Base-by-base conservation (phyloP, 2,113 vertebrate genomes). In the Megatriorchis doriae region DNA sequence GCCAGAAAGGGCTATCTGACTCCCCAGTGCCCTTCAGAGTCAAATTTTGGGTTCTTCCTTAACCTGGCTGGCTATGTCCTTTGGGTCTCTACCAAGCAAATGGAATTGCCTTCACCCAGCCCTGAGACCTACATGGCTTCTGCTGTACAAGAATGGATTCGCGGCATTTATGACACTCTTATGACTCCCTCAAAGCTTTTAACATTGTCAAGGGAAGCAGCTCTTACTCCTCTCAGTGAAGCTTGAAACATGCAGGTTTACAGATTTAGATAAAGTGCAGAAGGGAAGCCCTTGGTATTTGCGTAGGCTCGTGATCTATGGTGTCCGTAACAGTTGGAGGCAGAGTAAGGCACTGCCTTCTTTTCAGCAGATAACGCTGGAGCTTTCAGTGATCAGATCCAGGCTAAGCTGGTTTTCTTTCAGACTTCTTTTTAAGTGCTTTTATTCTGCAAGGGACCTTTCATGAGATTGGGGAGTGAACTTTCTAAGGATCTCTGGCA, bases 11-110 rank as follows among this genome's bases (percentile, higher is more conserved):
- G 10, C 15, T 65, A 0, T 55, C 9, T 70, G 61, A 53, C 29
- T 70, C n/a, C 16, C 9, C 0, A 1, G 32, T 3, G 2, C 26
- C 23, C 13, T 62, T 55, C 23, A 5, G 47, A 55, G 26, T 50
- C 10, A 67, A 38, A 14, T 58, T 89, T 62, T 34, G 58, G 36
- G 3, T 45, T 86, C 38, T 78, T 82, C 47, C 27, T 84, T 78
- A 34, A 36, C 19, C 26, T 52, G 42, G 1, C 43, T 63, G 23
- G 22, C 13, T 50, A 42, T 0, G 1, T 75, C 31, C 43, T 81
- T 62, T 68, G 38, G 61, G 22, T 67, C 38, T 22, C 20, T 62
- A 31, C 29, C 47, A 72, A 4, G 1, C 13, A n/a, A 38, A 20
- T 1, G 13, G 34, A 68, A 40, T 20, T 86, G 21, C 3, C 34